Percentiles rank a stretch among this genome's conserved stretches.
Evolutionary conservation across 1,140 invertebrate species (phyloP).

Genomic region (Bombus turneri): DNA sequence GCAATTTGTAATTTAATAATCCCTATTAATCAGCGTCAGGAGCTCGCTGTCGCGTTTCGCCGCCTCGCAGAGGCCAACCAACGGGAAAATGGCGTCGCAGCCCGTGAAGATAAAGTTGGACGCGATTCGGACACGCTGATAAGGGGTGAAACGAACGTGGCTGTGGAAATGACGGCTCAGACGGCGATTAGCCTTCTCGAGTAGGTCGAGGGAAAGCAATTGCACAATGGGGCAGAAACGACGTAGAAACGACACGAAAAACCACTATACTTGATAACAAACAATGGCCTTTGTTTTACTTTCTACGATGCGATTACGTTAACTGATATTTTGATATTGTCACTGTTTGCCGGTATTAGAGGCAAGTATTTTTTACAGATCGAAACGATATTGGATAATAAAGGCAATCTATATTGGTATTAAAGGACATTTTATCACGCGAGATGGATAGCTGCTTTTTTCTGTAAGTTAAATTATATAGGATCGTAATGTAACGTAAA

Average conservation of each 20-base stretch:
- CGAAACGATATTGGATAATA: neutral
- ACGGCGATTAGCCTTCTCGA: conserved; percentile 19
- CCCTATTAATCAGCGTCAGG: conserved; percentile 16
- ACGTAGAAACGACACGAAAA: neutral
- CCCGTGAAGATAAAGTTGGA: conserved; percentile 35
- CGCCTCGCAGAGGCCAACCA: neutral
- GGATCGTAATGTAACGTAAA: neutral
- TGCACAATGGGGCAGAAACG: conserved; percentile 11
- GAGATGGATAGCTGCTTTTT: neutral
- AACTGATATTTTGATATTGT: neutral
- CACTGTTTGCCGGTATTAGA: neutral
- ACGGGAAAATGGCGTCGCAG: conserved; percentile 13
- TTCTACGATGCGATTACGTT: neutral
- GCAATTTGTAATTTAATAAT: conserved; percentile 19
- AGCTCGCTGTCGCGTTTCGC: neutral
- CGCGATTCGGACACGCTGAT: conserved; percentile 46
- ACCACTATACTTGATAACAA: conserved; percentile 6
- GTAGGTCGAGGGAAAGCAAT: conserved; percentile 29
- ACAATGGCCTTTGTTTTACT: neutral
- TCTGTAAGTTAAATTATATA: neutral
- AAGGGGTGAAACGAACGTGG: conserved; percentile 33
- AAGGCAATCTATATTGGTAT: neutral
- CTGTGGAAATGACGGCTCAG: conserved; percentile 19
- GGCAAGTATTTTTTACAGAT: neutral
- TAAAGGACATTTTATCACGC: neutral